Percentiles rank a stretch among this genome's conserved stretches.
Conservation (phyloP, 2,888 invertebrate genomes). For the Diaprepes abbreviatus region DNA sequence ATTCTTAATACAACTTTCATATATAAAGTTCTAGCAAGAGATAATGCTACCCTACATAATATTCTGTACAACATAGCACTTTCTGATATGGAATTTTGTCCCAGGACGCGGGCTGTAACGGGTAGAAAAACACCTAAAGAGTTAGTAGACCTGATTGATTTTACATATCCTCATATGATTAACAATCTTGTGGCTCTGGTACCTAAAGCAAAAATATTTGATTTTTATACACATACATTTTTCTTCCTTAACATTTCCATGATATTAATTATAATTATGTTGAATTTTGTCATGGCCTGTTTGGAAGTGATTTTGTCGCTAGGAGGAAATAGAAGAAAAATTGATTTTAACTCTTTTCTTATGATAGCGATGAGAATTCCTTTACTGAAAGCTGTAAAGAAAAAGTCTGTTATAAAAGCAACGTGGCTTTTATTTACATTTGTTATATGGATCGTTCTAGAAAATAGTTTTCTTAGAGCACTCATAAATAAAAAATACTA, state of each 20-base stretch:
- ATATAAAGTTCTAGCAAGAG: neutral
- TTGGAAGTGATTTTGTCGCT: neutral
- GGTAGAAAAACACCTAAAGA: conserved; percentile 1
- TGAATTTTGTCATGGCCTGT: neutral
- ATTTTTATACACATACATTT: neutral
- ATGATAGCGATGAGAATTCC: conserved; percentile 1
- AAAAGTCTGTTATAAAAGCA: conserved; percentile 7
- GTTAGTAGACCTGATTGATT: conserved; percentile 10
- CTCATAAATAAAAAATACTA: neutral
- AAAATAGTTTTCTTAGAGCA: conserved; percentile 18
- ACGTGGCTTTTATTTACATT: conserved; percentile 19
- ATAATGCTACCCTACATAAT: conserved; percentile 5
- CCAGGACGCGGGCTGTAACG: conserved; percentile 2
- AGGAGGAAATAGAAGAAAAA: neutral
- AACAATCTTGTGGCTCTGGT: conserved; percentile 21
- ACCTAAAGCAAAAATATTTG: conserved; percentile 7
- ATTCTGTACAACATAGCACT: neutral
- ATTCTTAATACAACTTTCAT: conserved; percentile 12
- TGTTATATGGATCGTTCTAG: neutral
- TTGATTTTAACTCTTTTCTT: conserved; percentile 3
- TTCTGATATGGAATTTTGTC: conserved; percentile 4
- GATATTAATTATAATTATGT: neutral
- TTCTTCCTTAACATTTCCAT: neutral
- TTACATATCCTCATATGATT: conserved; percentile 31
- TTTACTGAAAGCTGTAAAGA: conserved; percentile 3